Conservation (phyloP, 2,888 invertebrate genomes). For the Eulithis testata region DNA sequence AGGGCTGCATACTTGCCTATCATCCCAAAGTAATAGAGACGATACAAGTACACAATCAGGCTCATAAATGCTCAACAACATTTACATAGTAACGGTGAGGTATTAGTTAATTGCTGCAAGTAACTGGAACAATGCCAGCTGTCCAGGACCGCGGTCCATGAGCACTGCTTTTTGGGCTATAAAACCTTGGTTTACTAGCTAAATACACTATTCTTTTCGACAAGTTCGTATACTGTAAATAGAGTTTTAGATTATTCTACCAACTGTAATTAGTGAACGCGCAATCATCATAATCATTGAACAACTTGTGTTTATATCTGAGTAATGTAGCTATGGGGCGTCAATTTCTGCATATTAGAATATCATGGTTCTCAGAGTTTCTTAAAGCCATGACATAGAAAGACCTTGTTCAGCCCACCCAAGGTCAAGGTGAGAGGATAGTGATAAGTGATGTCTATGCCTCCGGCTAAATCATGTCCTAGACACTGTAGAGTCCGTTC, state of each 20-base stretch:
- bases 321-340: background rate
- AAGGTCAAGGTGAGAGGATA: too few species aligned
- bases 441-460: too few species aligned
- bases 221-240: background rate
- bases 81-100: conserved; percentile 28
- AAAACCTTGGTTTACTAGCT: conserved; percentile 15
- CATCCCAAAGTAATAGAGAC: conserved; percentile 10
- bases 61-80: conserved; percentile 16
- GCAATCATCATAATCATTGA: background rate
- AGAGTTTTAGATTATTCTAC: background rate
- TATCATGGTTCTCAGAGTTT: background rate
- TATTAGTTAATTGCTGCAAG: conserved; percentile 32
- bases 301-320: background rate
- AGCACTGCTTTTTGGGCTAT: conserved; percentile 26
- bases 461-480: too few species aligned
- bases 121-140: conserved; percentile 30
- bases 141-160: conserved; percentile 8
- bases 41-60: conserved; percentile 8
- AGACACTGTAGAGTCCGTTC: too few species aligned
- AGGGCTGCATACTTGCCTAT: conserved; percentile 7
- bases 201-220: conserved; percentile 6
- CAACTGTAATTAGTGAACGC: background rate
- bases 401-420: too few species aligned
- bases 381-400: too few species aligned
- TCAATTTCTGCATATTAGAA: background rate